Evolutionary conservation across 2,797 vertebrate species (phyloP), one percentile per base, ranked within the genome.

Genomic region (Notolabrus celidotus): DNA sequence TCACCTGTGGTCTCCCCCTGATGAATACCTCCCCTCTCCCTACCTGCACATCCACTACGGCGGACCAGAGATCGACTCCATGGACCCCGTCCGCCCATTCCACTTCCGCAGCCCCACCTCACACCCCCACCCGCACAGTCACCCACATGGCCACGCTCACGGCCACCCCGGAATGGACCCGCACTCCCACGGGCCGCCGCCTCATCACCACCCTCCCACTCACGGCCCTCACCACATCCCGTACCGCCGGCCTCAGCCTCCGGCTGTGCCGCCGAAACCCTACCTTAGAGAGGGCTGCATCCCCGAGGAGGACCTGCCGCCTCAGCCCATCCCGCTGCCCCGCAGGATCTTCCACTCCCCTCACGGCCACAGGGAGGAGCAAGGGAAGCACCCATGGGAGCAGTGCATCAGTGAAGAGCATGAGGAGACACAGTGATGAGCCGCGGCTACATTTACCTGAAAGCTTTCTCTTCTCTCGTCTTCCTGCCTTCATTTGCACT

Each of bases 1-100:
- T 84, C 97, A 98, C 90, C 93, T 96, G 77, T 99, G 97, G 97
- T 96, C 96, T 55, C 95, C 96, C 0, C 95, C 96, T 0, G 97
- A 98, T 0, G 97, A 98, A 83, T 97, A 99, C 68, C 94, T 97
- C 63, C 93, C 96, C 80, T 96, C 93, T 3, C 95, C 97, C 79
- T 98, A 98, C 93, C 94, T 98, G 86, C 97, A 97, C 61, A 97
- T 99, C 82, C 97, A 97, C 93, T 99, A 98, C 79, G 96, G 98
- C 53, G 94, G 97, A 68, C 95, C 97, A 1, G 98, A 99, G 86
- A 95, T 97, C 11, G 97, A 99, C 56, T 94, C 96, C 55, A 92
- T 97, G 71, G 97, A 99, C 91, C 93, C 95, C 0, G 91, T 92
- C 41, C 90, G 92, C 12, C 91, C 92, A 51, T 92, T 93, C 84